Evolutionary conservation across 2,113 vertebrate genomes (phyloP), one percentile per base, ranked within the genome.

Genomic region (Peromyscus californicus): DNA sequence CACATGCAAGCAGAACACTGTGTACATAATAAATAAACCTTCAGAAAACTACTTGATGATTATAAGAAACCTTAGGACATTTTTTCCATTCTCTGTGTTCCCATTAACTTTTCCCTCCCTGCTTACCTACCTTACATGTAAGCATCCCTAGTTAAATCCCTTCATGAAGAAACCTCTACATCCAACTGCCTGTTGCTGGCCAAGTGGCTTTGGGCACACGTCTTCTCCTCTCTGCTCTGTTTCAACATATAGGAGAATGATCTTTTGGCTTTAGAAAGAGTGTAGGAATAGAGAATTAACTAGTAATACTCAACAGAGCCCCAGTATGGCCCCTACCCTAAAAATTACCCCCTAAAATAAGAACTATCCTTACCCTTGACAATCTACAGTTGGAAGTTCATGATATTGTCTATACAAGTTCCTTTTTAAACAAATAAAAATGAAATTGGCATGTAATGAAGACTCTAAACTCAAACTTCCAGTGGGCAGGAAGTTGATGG

Each of bases 151-250:
- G 89, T 59, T 91, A 65, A 93, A 87, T 33, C 61, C 13, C 42
- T 84, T 85, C 9, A 45, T 39, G 42, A 93, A 83, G 48, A 94
- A 96, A 61, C 57, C 12, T 39, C 39, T 67, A 2, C 16, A 48
- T n/a, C 42, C 31, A 72, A 24, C 42, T 80, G n/a, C 67, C 80
- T 70, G 59, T 39, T 69, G n/a, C 15, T 31, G 57, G 65, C 82
- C 74, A 42, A 22, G 33, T 87, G 54, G 7, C 33, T 92, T 67
- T 72, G n/a, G 69, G 54, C 8, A 90, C 48, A 42, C 69, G 87
- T 21, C 69, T 94, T 87, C 42, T n/a, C 89, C 69, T 96, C 51
- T 88, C 72, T n/a, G 36, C 51, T 57, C 80, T 87, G 5, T 51
- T 92, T 91, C 95, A 94, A 79, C 12, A 33, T 39, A 51, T 26